phyloP scores from a whole-genome alignment of 2,888 invertebrate species.

The Argyresthia goedartella region DNA sequence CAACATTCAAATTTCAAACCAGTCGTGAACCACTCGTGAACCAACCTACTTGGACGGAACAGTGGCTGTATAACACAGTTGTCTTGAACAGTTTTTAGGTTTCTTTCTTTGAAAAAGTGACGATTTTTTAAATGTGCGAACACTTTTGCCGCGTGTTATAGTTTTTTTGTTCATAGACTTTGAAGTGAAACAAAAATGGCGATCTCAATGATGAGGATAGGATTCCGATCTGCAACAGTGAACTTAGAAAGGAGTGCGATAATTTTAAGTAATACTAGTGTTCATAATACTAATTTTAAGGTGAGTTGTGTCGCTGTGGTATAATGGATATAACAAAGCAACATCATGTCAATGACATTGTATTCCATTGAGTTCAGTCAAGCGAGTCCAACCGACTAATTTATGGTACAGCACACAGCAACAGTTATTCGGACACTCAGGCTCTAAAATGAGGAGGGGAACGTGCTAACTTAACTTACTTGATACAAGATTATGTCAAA shows the following conservation, averaged over 20 bases:
- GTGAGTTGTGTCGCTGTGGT: slow-evolving; percentile 28
- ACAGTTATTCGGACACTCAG: too few species aligned
- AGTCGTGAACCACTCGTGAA: slow-evolving; percentile 20
- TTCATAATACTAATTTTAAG: slow-evolving; percentile 38
- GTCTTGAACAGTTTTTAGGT: neutral
- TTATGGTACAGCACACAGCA: too few species aligned
- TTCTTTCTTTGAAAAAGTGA: slow-evolving; percentile 6
- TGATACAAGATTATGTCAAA: too few species aligned
- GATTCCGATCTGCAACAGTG: slow-evolving; percentile 37
- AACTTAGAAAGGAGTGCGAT: slow-evolving; percentile 47
- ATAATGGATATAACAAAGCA: too few species aligned
- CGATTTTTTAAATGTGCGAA: slow-evolving; percentile 3
- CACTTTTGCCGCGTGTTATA: slow-evolving; percentile 5
- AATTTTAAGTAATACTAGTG: slow-evolving; percentile 33
- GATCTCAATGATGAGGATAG: slow-evolving; percentile 50
- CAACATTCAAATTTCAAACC: slow-evolving; percentile 33
- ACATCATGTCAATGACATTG: too few species aligned
- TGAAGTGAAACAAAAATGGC: slow-evolving; percentile 41
- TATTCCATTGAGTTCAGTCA: too few species aligned
- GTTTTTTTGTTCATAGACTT: slow-evolving; percentile 1
- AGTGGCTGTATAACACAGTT: neutral
- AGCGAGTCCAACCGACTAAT: too few species aligned
- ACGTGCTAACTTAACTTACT: too few species aligned
- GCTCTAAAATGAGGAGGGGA: too few species aligned
- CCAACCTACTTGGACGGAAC: neutral